Evolutionary conservation across 2,797 vertebrate genomes (phyloP), one percentile per base, ranked within the genome.

Genomic region (Synaphobranchus kaupii): DNA sequence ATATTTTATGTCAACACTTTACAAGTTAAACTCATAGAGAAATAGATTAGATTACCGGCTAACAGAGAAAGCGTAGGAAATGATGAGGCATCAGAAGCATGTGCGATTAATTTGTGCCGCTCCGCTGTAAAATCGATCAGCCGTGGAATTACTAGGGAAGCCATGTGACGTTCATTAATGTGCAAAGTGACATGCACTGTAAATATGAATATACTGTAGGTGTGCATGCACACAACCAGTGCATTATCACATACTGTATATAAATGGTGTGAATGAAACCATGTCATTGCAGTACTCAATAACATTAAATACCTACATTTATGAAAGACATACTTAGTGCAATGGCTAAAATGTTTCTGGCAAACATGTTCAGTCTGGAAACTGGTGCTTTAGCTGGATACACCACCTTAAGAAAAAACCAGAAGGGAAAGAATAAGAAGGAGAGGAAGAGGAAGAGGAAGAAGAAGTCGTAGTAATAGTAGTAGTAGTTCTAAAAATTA

Each of bases 141-240:
- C 73, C 73, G 34, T 78, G 73, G 39, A 78, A 78, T 78, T 78
- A 17, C 73, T 44, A 7, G 39, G 73, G 34, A 78, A 78, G 73
- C 73, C 39, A 44, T 44, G 73, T 78, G 73, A 78, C 47, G 39
- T 22, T 78, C 73, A 78, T 78, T 47, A 78, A 78, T 15, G 20
- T 44, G 34, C 73, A 78, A 20, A 47, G 31, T 71, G 68, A 78
- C 34, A 78, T 20, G 73, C 73, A 78, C 15, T 78, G 34, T 78
- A 78, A 44, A 78, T 78, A 78, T 78, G 34, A 39, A 78, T 44
- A 47, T 78, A 78, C 15, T 15, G 15, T 22, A 13, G 28, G 10
- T 47, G 73, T 20, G 39, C 13, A 44, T 78, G 73, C 73, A 78
- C 73, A 44, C 39, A 78, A 78, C 25, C 63, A 68, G 63, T n/a